Percentiles rank a stretch among this genome's conserved stretches.
phyloP scores from a whole-genome alignment of 2,797 vertebrate species.

The Notoglanidium macrostoma region DNA sequence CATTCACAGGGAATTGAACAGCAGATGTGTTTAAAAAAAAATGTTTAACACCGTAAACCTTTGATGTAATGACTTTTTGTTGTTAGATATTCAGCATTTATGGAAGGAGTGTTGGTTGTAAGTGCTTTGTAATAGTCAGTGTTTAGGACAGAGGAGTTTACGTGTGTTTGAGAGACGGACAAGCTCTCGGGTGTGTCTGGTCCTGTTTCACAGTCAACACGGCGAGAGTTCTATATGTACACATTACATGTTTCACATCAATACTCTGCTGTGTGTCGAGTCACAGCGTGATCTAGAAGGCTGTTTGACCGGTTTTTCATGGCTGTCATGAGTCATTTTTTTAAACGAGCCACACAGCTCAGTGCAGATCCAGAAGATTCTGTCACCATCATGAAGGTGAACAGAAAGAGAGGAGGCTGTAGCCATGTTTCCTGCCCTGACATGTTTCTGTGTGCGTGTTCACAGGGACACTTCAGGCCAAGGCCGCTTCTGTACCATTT shows the following conservation, averaged over 20 bases:
- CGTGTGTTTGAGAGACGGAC: not conserved
- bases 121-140: not conserved
- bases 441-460: slow-evolving; percentile 43
- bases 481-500: slow-evolving; percentile 98
- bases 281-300: not conserved
- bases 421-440: slow-evolving; percentile 17
- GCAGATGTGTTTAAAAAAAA: not conserved
- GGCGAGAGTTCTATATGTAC: not conserved
- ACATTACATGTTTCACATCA: not conserved
- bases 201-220: slow-evolving; percentile 1
- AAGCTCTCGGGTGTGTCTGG: not conserved
- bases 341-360: not conserved
- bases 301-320: slow-evolving; percentile 1
- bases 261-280: not conserved
- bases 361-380: slow-evolving; percentile 17
- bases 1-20: not conserved
- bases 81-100: not conserved
- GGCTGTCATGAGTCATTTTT: not conserved
- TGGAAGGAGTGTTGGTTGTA: not conserved
- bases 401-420: not conserved
- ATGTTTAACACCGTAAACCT: not conserved
- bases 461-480: slow-evolving; percentile 97
- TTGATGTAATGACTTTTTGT: not conserved
- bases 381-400: not conserved
- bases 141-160: not conserved